phyloP scores from a whole-genome alignment of 2,888 invertebrate species.

The Gryllus longicercus region DNA sequence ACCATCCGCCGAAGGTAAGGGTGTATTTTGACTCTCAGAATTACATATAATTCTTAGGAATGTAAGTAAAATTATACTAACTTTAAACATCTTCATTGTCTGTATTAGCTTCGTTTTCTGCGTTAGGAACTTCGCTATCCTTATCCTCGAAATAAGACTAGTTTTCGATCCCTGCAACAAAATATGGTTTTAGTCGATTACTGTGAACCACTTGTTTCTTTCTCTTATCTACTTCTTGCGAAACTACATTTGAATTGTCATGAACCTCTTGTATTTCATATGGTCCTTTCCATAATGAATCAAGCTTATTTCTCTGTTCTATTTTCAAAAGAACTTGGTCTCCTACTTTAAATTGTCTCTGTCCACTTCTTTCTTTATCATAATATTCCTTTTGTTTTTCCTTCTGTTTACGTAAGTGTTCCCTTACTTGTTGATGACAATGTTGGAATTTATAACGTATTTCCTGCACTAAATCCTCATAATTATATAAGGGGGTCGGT shows the following conservation, averaged over 20 bases:
- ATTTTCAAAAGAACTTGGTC: not conserved
- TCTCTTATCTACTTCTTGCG: not conserved
- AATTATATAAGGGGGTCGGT: not conserved
- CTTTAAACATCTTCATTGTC: no score
- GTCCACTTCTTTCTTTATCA: not conserved
- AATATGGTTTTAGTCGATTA: not conserved
- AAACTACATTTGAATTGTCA: not conserved
- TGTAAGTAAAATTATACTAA: no score
- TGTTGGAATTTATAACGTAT: not conserved
- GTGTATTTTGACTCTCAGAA: not conserved
- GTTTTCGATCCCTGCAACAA: no score
- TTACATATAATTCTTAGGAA: no score
- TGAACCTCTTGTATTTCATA: not conserved
- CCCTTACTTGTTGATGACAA: not conserved
- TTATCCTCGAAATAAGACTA: no score
- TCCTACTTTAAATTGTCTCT: not conserved
- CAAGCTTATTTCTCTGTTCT: not conserved
- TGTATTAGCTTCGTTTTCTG: no score
- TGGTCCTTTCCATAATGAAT: not conserved
- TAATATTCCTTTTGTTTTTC: not conserved
- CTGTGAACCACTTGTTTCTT: not conserved
- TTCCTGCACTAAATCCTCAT: not conserved
- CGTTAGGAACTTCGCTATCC: no score
- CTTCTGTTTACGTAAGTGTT: not conserved
- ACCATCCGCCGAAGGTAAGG: not conserved